phyloP scores from a whole-genome alignment of 2,888 invertebrate genomes.

The Stenurella melanura region DNA sequence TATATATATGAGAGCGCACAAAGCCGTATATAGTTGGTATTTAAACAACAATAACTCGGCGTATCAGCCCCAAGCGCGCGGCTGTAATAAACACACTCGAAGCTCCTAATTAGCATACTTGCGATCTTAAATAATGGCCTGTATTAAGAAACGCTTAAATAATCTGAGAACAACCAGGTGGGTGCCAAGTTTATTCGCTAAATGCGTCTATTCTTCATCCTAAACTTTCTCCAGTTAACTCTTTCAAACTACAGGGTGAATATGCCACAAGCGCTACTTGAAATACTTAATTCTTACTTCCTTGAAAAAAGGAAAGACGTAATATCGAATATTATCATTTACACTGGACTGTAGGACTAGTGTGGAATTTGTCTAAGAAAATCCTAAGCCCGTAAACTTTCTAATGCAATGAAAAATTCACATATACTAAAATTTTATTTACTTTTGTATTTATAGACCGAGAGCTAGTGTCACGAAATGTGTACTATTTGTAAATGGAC shows the following conservation, averaged over 20 bases:
- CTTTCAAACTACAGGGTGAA: constrained; percentile 33
- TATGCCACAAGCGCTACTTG: background rate
- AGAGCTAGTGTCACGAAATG: too few relatives aligned
- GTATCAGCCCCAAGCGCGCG: constrained; percentile 64
- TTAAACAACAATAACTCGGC: constrained; percentile 57
- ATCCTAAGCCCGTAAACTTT: too few relatives aligned
- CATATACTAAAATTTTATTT: too few relatives aligned
- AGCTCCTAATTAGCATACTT: constrained; percentile 70
- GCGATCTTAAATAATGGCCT: constrained; percentile 73
- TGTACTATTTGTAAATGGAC: too few relatives aligned
- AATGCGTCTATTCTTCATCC: constrained; percentile 71
- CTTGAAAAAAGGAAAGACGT: too few relatives aligned
- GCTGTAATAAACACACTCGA: constrained; percentile 62
- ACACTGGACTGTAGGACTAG: too few relatives aligned
- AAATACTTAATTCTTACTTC: too few relatives aligned
- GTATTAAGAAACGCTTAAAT: constrained; percentile 75
- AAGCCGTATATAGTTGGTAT: constrained; percentile 46
- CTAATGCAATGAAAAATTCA: too few relatives aligned
- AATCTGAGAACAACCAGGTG: constrained; percentile 74
- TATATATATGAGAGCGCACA: constrained; percentile 28
- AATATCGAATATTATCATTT: too few relatives aligned
- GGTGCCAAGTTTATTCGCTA: constrained; percentile 72
- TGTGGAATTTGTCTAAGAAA: too few relatives aligned
- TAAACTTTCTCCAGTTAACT: constrained; percentile 57
- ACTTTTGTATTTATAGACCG: too few relatives aligned